Evolutionary conservation across 2,797 vertebrate species (phyloP).

Genomic region (Carcharodon carcharias): DNA sequence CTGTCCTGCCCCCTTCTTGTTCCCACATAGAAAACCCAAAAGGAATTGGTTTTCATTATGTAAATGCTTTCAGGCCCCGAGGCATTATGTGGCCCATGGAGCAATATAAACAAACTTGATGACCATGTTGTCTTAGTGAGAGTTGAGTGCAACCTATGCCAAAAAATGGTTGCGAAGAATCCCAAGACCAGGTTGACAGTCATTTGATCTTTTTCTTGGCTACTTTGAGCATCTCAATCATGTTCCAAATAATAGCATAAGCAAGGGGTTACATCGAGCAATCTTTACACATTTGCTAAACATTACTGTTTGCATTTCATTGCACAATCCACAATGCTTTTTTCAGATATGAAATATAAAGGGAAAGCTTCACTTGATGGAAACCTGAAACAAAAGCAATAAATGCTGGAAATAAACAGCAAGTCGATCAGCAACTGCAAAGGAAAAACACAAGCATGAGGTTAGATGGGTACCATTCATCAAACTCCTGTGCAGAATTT

Average conservation of each 20-base stretch:
- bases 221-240: background rate
- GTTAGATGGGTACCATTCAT: background rate
- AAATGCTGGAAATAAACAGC: background rate
- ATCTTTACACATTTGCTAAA: background rate
- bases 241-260: background rate
- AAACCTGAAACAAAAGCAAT: background rate
- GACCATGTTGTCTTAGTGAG: too few relatives aligned
- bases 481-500: background rate
- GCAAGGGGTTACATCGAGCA: background rate
- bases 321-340: background rate
- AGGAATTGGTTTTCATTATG: background rate
- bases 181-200: background rate
- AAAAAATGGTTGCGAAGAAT: background rate
- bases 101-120: background rate
- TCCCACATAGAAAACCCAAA: background rate
- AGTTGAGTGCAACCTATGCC: background rate
- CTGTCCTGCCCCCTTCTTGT: too few relatives aligned
- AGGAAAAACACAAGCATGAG: background rate
- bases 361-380: background rate
- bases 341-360: background rate
- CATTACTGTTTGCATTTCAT: background rate
- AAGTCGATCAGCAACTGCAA: background rate
- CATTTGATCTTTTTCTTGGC: background rate
- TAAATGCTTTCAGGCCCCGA: background rate
- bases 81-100: background rate